Conservation (phyloP, 2,113 vertebrate species). For the Rhabdornis inornatus region DNA sequence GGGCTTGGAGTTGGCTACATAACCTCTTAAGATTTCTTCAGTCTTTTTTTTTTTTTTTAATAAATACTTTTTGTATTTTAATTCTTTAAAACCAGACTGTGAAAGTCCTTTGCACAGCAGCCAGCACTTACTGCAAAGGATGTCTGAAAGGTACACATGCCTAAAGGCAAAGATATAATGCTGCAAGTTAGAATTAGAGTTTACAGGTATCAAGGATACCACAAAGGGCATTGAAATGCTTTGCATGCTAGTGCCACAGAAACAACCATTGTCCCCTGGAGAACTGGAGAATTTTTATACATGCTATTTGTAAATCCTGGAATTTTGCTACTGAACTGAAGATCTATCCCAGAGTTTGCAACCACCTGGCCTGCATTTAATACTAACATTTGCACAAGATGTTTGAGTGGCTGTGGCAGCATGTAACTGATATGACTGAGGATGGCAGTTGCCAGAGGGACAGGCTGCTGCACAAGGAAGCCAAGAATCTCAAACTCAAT, state of each 20-base stretch:
- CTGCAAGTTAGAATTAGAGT: neutral
- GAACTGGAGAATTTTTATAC: neutral
- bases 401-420: conserved; percentile 12
- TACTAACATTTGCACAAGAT: conserved; percentile 12
- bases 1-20: neutral
- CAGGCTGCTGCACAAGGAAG: conserved; percentile 35
- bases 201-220: neutral
- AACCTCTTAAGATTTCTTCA: neutral
- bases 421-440: conserved; percentile 48
- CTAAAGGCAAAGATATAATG: neutral
- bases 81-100: neutral
- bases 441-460: conserved; percentile 52
- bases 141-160: neutral
- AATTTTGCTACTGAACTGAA: neutral
- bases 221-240: neutral
- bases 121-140: neutral
- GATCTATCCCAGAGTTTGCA: neutral
- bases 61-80: neutral
- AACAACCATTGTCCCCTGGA: neutral
- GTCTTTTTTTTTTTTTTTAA: neutral
- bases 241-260: neutral
- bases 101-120: neutral
- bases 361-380: conserved; percentile 16
- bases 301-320: neutral
- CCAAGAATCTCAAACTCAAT: conserved; percentile 46